These are phyloP conservation scores for Melanotaenia boesemani DNA, from an alignment of 2,797 vertebrate genomes.

Conservation along the genomic window DNA sequence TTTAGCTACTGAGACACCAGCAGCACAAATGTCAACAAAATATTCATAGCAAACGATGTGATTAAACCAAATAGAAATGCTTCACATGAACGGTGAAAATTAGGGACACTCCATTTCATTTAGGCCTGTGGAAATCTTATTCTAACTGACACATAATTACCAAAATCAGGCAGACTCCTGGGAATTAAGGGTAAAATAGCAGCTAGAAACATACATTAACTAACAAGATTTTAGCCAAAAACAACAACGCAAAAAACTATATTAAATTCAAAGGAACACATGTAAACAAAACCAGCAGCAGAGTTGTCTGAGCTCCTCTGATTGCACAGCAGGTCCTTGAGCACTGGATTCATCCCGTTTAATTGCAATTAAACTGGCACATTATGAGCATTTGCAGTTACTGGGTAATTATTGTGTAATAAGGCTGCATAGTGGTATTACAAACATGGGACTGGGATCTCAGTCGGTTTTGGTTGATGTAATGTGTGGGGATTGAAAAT, in stretches of 20 bases:
- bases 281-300: conserved; percentile 55
- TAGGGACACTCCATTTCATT: conserved; percentile 20
- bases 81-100: conserved; percentile 17
- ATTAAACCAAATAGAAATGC: conserved; percentile 22
- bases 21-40: conserved; percentile 39
- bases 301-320: conserved; percentile 32
- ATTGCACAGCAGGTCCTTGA: conserved; percentile 29
- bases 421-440: conserved; percentile 51
- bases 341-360: conserved; percentile 45
- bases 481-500: conserved; percentile 66
- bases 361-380: conserved; percentile 63
- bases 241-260: conserved; percentile 22
- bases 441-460: conserved; percentile 52
- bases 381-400: conserved; percentile 61
- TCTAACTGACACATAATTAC: conserved; percentile 29
- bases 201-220: conserved; percentile 42
- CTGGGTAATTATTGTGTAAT: conserved; percentile 65
- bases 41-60: conserved; percentile 14
- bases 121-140: conserved; percentile 47
- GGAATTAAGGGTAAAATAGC: conserved; percentile 40
- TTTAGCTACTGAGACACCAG: conserved; percentile 2
- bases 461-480: conserved; percentile 55
- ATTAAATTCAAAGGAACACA: conserved; percentile 33
- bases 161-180: conserved; percentile 34
- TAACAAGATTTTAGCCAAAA: conserved; percentile 46